A percentile compares a stretch with the other conserved stretches of the same genome.
These are phyloP conservation scores for Chelidonichthys spinosus DNA, from an alignment of 2,797 vertebrate species.

Conservation along the genomic window DNA sequence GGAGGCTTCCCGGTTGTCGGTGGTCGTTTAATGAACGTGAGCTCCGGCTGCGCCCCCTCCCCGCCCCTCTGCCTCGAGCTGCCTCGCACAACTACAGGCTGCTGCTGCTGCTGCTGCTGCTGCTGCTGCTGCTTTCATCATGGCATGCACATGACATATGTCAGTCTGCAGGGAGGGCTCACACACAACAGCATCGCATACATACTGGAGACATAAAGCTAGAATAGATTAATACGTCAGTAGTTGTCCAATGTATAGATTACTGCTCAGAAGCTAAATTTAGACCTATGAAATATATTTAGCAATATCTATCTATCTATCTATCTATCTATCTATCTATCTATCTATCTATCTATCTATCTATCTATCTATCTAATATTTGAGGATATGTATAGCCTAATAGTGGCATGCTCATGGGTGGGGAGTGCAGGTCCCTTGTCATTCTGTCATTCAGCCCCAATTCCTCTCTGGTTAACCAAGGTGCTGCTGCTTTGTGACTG, in stretches of 20 bases:
- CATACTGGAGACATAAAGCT: too few relatives aligned
- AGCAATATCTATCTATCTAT: too few relatives aligned
- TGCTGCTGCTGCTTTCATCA: slow-evolving; percentile 43
- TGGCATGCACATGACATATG: slow-evolving; percentile 53
- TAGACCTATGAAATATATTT: background rate
- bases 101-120: slow-evolving; percentile 39
- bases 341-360: too few relatives aligned
- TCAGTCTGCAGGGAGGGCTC: slow-evolving; percentile 25
- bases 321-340: too few relatives aligned
- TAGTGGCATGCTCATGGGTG: slow-evolving; percentile 1
- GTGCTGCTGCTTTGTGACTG: background rate
- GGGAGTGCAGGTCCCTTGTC: background rate
- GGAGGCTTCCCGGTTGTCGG: slow-evolving; percentile 67
- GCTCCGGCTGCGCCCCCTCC: slow-evolving; percentile 64
- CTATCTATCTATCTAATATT: too few relatives aligned
- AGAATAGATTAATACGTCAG: too few relatives aligned
- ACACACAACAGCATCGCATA: background rate
- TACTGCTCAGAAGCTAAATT: background rate
- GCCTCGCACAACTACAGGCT: slow-evolving; percentile 52
- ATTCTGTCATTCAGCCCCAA: background rate
- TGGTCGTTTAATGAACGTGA: slow-evolving; percentile 73
- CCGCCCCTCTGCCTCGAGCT: slow-evolving; percentile 53
- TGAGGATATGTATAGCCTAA: too few relatives aligned
- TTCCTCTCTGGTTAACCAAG: background rate
- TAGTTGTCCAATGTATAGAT: too few relatives aligned